Conservation (phyloP, 2,113 vertebrate genomes). For the Gasterosteus aculeatus region DNA sequence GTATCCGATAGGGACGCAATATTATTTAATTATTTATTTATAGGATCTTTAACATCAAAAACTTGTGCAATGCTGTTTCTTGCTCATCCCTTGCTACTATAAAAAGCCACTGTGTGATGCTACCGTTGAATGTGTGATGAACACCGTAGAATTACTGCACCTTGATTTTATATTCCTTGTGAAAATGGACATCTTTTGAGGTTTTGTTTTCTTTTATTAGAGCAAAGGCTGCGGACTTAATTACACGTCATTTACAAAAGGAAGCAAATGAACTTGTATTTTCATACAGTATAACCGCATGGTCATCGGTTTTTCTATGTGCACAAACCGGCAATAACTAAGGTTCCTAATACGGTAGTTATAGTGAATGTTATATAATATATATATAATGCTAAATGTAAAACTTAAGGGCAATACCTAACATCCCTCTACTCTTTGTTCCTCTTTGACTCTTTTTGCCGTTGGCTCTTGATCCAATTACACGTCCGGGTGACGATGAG, state of each 20-base stretch:
- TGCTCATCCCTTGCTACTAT: not conserved
- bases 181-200: not conserved
- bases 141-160: not conserved
- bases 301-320: constrained; percentile 18
- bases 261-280: constrained; percentile 32
- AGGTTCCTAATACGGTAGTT: constrained; percentile 36
- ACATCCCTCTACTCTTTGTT: not conserved
- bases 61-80: not conserved
- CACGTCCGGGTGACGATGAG: not conserved
- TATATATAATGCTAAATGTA: not conserved
- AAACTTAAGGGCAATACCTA: constrained; percentile 26
- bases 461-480: not conserved
- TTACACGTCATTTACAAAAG: not conserved
- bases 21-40: not conserved
- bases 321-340: constrained; percentile 61
- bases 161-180: not conserved
- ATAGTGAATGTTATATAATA: constrained; percentile 59
- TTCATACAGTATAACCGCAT: constrained; percentile 12
- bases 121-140: no score
- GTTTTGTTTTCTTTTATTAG: not conserved
- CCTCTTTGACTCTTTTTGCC: not conserved
- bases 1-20: constrained; percentile 6
- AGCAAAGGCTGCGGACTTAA: constrained; percentile 11
- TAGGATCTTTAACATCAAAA: constrained; percentile 6
- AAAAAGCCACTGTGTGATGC: constrained; percentile 13